Evolutionary conservation across 2,113 vertebrate genomes (phyloP).

Genomic region (Meles meles): DNA sequence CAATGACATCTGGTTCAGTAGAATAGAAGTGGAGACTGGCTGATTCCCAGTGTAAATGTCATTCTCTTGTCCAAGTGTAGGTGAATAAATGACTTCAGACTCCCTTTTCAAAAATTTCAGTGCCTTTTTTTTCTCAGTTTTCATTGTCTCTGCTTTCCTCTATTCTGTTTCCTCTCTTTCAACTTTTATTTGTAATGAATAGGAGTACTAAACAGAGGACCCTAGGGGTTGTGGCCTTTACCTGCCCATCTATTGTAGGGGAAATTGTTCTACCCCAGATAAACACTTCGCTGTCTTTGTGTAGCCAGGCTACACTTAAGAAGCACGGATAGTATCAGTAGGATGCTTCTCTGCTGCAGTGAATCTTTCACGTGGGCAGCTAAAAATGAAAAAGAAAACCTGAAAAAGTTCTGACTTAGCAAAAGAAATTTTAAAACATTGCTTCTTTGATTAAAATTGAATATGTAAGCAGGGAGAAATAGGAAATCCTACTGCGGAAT

Average conservation of each 20-base stretch:
- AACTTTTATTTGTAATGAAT: conserved; percentile 13
- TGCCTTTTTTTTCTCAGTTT: neutral
- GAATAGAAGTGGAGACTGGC: neutral
- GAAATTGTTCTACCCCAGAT: neutral
- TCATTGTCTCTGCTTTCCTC: neutral
- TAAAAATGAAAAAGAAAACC: conserved; percentile 19
- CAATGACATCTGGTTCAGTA: neutral
- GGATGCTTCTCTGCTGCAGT: neutral
- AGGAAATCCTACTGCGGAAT: neutral
- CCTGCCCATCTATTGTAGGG: neutral
- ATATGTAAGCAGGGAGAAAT: neutral
- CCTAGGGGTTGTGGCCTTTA: neutral
- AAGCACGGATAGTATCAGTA: neutral
- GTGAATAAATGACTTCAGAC: neutral
- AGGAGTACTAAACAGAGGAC: neutral
- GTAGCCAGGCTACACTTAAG: neutral
- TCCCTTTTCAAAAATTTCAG: neutral
- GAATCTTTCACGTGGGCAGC: neutral
- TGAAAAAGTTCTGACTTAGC: neutral
- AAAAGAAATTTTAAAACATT: conserved; percentile 39
- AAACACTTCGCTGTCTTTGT: neutral
- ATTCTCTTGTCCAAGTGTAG: neutral
- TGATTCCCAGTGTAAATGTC: neutral
- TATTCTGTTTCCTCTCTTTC: neutral
- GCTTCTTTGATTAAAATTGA: neutral